Evolutionary conservation across 1,140 invertebrate genomes (phyloP), one percentile per base, ranked within the genome.

Genomic region (Trichonephila clavata): DNA sequence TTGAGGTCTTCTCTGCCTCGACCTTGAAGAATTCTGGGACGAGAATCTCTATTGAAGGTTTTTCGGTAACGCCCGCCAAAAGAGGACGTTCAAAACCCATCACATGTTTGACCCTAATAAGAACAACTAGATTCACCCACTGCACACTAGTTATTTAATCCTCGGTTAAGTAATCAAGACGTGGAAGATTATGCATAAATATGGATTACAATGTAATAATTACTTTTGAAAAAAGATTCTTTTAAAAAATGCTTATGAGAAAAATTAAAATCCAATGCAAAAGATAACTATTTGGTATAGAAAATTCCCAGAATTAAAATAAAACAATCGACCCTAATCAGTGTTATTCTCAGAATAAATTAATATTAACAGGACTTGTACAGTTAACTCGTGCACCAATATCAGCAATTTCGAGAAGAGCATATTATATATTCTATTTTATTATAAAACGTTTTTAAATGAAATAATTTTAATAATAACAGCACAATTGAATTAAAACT

Each of bases 31-130:
- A 27, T 24, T 32, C 24, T 18, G 57, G 81, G 81, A 43, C 57
- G 43, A 43, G 68, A 24, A 68, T 24, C 27, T 24, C 27, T 84
- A 59, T 21, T 39, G 57, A 84, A 84, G 81, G 81, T 59, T 59
- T 84, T 21, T 84, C 81, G 81, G 81, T 84, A 57, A 84, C 81
- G 81, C 81, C 81, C 81, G 81, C 81, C 13, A 27, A 68, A 68
- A 68, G 63, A 68, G 63, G 63, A 68, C 63, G 68, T 77, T 77
- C 63, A 3, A 68, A 68, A 68, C n/a, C 63, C 63, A 68, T 77
- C 68, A 32, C 32, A 32, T 32, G 68, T 77, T 77, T 32, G 68
- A 77, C 68, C 68, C 32, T 77, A 77, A 77, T 39, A 77, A 77
- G 27, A 18, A 20, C 18, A 27, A 18, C 68, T 10, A 77, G 68